A percentile compares a stretch with the other conserved stretches of the same genome.
Evolutionary conservation across 2,888 invertebrate species (phyloP).

Genomic region (Drosophila silvestris): DNA sequence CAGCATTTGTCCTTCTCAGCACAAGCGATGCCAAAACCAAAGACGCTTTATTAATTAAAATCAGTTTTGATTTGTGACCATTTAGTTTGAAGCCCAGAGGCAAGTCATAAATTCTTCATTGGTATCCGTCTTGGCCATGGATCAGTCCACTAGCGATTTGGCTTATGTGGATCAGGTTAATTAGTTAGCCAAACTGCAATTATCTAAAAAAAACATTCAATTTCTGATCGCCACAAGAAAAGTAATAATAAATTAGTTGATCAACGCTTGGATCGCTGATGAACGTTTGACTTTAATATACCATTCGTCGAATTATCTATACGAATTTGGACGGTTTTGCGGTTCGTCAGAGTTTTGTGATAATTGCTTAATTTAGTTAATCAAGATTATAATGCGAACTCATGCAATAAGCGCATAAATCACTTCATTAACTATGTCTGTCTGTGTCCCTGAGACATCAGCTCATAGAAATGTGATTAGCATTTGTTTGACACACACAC

Average conservation of each 20-base stretch:
- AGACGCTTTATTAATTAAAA: slow-evolving; percentile 67
- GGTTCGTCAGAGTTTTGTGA: slow-evolving; percentile 48
- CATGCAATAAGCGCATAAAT: slow-evolving; percentile 78
- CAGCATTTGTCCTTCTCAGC: slow-evolving; percentile 1
- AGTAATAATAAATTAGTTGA: slow-evolving; percentile 33
- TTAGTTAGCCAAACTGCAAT: slow-evolving; percentile 64
- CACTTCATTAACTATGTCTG: slow-evolving; percentile 61
- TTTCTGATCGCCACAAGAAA: slow-evolving; percentile 48
- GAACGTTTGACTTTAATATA: slow-evolving; percentile 34
- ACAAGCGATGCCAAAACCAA: not conserved
- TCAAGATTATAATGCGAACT: slow-evolving; percentile 60
- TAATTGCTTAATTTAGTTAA: slow-evolving; percentile 79
- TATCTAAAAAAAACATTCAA: slow-evolving; percentile 64
- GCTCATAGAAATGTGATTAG: slow-evolving; percentile 60
- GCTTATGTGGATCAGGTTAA: slow-evolving; percentile 71
- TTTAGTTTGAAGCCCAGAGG: slow-evolving; percentile 46
- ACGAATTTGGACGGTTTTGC: slow-evolving; percentile 3
- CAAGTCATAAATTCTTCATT: slow-evolving; percentile 38
- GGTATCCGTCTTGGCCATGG: slow-evolving; percentile 30
- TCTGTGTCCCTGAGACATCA: slow-evolving; percentile 31
- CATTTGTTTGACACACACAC: slow-evolving; percentile 41
- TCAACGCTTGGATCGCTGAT: slow-evolving; percentile 13
- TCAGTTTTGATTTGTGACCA: slow-evolving; percentile 70
- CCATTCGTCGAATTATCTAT: not conserved
- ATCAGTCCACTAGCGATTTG: slow-evolving; percentile 22